These are phyloP conservation scores for Microcebus ravelobensis DNA, from an alignment of 2,113 vertebrate genomes.

Conservation along the genomic window DNA sequence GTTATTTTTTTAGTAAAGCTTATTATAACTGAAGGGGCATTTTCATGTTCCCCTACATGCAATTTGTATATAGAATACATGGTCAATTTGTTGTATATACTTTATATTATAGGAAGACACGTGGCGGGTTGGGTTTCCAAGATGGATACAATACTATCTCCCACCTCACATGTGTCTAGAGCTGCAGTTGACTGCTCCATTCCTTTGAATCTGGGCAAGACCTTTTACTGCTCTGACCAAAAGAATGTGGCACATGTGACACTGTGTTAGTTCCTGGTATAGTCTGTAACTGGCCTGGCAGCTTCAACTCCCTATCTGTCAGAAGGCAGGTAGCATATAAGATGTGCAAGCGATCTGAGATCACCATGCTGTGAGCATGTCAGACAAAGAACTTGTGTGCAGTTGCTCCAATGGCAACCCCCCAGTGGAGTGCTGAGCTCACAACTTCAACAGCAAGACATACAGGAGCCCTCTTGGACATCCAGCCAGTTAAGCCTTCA, in stretches of 20 bases:
- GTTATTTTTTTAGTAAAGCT: not conserved
- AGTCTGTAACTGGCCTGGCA: not conserved
- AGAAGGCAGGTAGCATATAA: not conserved
- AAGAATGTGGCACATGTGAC: not conserved
- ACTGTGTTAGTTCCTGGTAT: not conserved
- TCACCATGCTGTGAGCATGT: not conserved
- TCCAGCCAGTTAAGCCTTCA: not conserved
- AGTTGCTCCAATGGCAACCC: not conserved
- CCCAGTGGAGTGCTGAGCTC: not conserved
- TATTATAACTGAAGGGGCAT: not conserved
- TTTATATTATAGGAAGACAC: not conserved
- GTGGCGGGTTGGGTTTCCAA: not conserved
- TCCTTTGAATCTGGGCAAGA: not conserved
- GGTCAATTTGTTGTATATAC: not conserved
- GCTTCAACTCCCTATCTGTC: not conserved
- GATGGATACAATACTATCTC: not conserved
- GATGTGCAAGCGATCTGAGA: not conserved
- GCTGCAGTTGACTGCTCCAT: not conserved
- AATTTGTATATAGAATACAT: not conserved
- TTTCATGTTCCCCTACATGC: not conserved
- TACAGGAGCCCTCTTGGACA: not conserved
- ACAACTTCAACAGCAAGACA: not conserved
- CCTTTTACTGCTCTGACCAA: not conserved
- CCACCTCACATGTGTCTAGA: not conserved
- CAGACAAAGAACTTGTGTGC: not conserved